Evolutionary conservation across 2,797 vertebrate genomes (phyloP), one percentile per base, ranked within the genome.

Genomic region (Xiphorhynchus erythropygius): DNA sequence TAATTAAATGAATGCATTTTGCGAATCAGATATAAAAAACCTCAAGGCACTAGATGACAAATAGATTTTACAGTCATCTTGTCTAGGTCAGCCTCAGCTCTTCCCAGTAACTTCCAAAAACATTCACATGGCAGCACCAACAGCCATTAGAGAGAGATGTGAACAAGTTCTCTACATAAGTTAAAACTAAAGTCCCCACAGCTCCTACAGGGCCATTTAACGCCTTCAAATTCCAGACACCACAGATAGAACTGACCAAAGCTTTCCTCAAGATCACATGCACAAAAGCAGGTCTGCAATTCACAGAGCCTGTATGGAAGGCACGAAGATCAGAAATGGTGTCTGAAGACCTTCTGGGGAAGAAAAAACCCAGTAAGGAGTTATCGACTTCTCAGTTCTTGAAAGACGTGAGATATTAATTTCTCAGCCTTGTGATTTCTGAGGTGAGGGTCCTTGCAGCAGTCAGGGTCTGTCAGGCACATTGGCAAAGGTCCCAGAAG

Each of bases 1-100:
- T 85, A 94, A 94, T 89, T 74, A 80, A 89, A 91, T 53, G 23
- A 50, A 83, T 77, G 62, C 25, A 67, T 84, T 94, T 88, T 88
- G 62, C 14, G 87, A 90, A 94, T 88, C 42, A 91, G 81, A 88
- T 84, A 64, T 15, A 25, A 64, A 87, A 89, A 86, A 65, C 3
- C 4, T 16, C 60, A 92, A 86, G 64, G 69, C 62, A 78, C 19
- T 75, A 59, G 50, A 91, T 71, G 52, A 62, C 59, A 87, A 86
- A 56, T 11, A 67, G 30, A 77, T 83, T 93, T 90, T 73, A 52
- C 7, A 62, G 55, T 41, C 53, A 49, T 71, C 41, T n/a, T 91
- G 42, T 47, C 62, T 47, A 84, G 46, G 28, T 88, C 42, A 93
- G 67, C 11, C 42, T 71, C 50, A 71, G 57, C 47, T 91, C 55